phyloP scores from a whole-genome alignment of 1,140 invertebrate genomes.

The Rhopalosiphum padi region DNA sequence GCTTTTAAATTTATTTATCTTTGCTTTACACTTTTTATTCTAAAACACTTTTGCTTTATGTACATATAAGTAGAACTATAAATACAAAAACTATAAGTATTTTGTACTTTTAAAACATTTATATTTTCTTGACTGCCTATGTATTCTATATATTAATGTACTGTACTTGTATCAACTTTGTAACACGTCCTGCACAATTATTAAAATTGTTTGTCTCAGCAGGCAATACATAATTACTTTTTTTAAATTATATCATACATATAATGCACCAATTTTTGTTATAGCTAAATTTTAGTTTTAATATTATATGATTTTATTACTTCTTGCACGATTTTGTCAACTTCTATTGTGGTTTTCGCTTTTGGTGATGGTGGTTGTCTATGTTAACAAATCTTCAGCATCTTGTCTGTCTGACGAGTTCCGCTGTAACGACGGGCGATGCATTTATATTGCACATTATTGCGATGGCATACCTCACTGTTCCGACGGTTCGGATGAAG shows the following conservation, averaged over 20 bases:
- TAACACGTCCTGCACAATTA: slow-evolving; percentile 11
- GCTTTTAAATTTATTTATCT: not conserved
- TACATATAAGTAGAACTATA: not conserved
- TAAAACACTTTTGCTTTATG: not conserved
- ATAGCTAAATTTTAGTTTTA: slow-evolving; percentile 40
- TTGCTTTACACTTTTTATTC: not conserved
- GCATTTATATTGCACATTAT: slow-evolving; percentile 79
- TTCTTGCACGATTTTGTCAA: slow-evolving; percentile 51
- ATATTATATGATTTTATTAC: slow-evolving; percentile 47
- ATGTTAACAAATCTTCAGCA: slow-evolving; percentile 56
- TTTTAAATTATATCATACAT: not conserved
- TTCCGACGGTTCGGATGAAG: slow-evolving; percentile 83
- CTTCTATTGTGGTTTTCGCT: slow-evolving; percentile 56
- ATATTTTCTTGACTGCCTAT: not conserved
- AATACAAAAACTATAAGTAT: not conserved
- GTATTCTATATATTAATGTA: not conserved
- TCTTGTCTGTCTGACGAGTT: slow-evolving; percentile 60
- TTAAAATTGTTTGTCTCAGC: not conserved
- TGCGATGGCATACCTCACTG: slow-evolving; percentile 87
- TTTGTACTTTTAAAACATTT: not conserved
- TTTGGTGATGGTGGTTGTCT: slow-evolving; percentile 51
- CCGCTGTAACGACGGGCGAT: slow-evolving; percentile 67
- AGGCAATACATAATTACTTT: not conserved
- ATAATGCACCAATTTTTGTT: slow-evolving; percentile 36
- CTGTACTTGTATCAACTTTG: not conserved